Evolutionary conservation across 2,797 vertebrate genomes (phyloP).

Genomic region (Bryconaethiops microstoma): DNA sequence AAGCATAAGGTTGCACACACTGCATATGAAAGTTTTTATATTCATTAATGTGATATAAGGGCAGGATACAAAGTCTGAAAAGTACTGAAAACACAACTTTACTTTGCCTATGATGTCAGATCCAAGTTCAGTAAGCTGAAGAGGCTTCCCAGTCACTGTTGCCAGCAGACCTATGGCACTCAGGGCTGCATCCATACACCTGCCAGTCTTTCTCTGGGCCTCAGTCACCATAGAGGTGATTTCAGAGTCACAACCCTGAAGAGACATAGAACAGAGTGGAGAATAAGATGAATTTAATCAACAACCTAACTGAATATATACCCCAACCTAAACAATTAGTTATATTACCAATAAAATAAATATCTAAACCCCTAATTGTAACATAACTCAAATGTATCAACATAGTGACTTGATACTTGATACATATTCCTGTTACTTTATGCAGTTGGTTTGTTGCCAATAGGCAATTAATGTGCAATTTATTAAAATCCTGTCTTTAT

Average conservation of each 20-base stretch:
- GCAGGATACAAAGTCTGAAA: too few species aligned
- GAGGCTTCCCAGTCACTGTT: constrained; percentile 73
- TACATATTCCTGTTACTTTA: too few species aligned
- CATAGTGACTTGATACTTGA: too few species aligned
- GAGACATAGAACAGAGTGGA: not conserved
- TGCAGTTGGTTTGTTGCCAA: too few species aligned
- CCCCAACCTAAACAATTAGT: not conserved
- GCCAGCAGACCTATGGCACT: constrained; percentile 77
- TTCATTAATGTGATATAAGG: too few species aligned
- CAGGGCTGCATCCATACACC: constrained; percentile 73
- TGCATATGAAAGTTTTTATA: too few species aligned
- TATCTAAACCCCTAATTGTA: too few species aligned
- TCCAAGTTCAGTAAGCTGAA: constrained; percentile 70
- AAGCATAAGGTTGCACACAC: too few species aligned
- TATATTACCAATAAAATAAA: not conserved
- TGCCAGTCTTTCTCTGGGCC: constrained; percentile 79
- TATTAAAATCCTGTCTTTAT: too few species aligned
- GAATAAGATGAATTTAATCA: not conserved
- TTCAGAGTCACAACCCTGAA: constrained; percentile 92
- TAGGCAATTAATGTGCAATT: too few species aligned
- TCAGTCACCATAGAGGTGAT: constrained; percentile 92
- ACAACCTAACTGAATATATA: not conserved
- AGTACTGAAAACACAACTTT: constrained; percentile 41
- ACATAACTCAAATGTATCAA: too few species aligned
- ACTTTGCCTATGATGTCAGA: constrained; percentile 65